Evolutionary conservation across 2,888 invertebrate genomes (phyloP).

Genomic region (Asteroscopus sphinx): DNA sequence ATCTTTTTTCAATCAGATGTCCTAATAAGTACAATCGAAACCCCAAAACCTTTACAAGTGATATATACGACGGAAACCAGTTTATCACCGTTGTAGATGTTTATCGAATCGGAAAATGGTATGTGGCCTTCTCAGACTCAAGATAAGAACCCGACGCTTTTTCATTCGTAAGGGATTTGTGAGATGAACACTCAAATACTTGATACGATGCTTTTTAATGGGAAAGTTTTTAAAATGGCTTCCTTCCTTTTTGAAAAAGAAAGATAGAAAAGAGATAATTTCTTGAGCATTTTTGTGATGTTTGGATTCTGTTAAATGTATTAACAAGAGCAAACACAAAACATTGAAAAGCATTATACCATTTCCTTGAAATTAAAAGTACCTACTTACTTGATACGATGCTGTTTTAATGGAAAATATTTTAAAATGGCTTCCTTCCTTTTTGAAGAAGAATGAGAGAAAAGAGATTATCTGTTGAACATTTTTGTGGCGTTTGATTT

Average conservation of each 20-base stretch:
- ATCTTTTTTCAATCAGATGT: background rate
- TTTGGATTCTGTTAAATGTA: no score
- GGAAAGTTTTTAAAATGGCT: background rate
- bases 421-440: background rate
- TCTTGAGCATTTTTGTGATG: no score
- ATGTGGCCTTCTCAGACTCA: slow-evolving; percentile 51
- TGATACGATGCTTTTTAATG: slow-evolving; percentile 10
- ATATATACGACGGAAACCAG: slow-evolving; percentile 44
- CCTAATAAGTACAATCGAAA: background rate
- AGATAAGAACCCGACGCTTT: slow-evolving; percentile 38
- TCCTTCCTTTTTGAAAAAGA: no score
- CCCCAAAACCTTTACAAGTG: slow-evolving; percentile 5
- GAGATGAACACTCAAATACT: slow-evolving; percentile 39
- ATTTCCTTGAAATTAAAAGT: no score
- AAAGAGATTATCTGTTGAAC: no score
- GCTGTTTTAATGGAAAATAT: background rate
- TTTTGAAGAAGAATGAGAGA: no score
- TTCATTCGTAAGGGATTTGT: slow-evolving; percentile 42
- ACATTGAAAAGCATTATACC: no score
- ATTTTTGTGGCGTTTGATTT: no score
- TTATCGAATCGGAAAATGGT: slow-evolving; percentile 66
- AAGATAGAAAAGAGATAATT: no score
- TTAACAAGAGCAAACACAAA: no score
- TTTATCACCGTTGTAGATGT: slow-evolving; percentile 63
- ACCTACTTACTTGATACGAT: slow-evolving; percentile 14